A percentile compares a stretch with the other conserved stretches of the same genome.
These are phyloP conservation scores for Bellardia bayeri DNA, from an alignment of 2,888 invertebrate species.

Conservation along the genomic window DNA sequence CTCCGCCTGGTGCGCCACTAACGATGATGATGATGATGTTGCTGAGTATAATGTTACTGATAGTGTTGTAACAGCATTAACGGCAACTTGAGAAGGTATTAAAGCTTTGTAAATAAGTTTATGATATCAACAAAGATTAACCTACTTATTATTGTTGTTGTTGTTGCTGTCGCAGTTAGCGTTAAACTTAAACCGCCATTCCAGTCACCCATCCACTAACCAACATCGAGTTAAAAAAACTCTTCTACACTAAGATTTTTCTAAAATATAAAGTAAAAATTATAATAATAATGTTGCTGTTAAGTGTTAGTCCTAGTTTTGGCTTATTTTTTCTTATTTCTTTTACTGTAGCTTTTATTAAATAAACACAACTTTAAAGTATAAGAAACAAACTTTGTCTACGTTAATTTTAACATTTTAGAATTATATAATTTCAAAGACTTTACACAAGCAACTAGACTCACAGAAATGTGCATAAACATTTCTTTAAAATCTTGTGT, in stretches of 20 bases:
- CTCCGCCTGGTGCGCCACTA: constrained; percentile 11
- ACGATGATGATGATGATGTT: constrained; percentile 12
- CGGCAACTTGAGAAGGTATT: constrained; percentile 61
- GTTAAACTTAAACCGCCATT: constrained; percentile 9
- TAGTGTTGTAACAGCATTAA: constrained; percentile 57
- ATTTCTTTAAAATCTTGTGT: too few relatives aligned
- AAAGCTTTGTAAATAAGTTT: constrained; percentile 64
- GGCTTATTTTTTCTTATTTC: background rate
- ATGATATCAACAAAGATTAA: constrained; percentile 65
- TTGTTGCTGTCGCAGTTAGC: constrained; percentile 15
- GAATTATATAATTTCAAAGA: too few relatives aligned
- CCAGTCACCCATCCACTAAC: background rate
- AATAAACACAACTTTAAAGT: too few relatives aligned
- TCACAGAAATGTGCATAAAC: too few relatives aligned
- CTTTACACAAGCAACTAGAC: too few relatives aligned
- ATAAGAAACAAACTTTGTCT: too few relatives aligned
- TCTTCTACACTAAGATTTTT: background rate
- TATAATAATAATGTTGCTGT: constrained; percentile 20
- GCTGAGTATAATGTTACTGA: constrained; percentile 31
- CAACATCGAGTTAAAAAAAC: constrained; percentile 25
- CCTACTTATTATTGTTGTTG: constrained; percentile 58
- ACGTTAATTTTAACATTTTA: too few relatives aligned
- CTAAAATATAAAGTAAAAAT: background rate
- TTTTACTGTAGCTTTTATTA: background rate
- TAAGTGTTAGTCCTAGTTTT: constrained; percentile 34